Conservation (phyloP, 2,113 vertebrate genomes). For the Odocoileus hemionus region DNA sequence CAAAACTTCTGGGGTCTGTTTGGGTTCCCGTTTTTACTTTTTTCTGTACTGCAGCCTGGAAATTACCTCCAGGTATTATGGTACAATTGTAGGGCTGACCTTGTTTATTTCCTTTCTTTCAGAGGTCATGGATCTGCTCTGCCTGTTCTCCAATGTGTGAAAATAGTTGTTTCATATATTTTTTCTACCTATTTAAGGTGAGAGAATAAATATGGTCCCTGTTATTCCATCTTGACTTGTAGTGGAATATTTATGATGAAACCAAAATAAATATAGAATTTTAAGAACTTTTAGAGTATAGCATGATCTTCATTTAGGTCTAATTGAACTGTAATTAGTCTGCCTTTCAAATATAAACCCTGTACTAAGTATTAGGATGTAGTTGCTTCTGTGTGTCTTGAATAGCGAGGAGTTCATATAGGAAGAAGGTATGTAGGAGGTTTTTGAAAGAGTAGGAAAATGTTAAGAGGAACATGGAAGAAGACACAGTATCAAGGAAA, state of each 20-base stretch:
- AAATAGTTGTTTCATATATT: not conserved
- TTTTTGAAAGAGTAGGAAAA: not conserved
- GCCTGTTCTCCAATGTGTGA: not conserved
- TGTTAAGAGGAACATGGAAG: not conserved
- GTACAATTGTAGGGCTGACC: not conserved
- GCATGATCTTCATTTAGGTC: not conserved
- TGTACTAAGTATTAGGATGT: not conserved
- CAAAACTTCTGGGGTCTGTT: not conserved
- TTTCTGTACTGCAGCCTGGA: not conserved
- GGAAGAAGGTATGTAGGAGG: not conserved
- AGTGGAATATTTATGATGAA: not conserved
- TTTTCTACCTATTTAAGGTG: not conserved
- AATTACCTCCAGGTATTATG: not conserved
- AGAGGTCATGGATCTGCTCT: not conserved
- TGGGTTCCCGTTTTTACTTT: not conserved
- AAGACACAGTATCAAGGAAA: not conserved
- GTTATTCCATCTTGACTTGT: not conserved
- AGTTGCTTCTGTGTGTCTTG: not conserved
- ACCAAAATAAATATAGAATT: not conserved
- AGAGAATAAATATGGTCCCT: not conserved
- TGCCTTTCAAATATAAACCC: not conserved
- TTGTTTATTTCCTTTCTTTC: not conserved
- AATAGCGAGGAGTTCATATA: not conserved
- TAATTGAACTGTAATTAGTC: not conserved
- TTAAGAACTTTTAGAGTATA: not conserved